Evolutionary conservation across 2,888 invertebrate genomes (phyloP), one percentile per base, ranked within the genome.

Genomic region (Hydroisotoma schaefferi): DNA sequence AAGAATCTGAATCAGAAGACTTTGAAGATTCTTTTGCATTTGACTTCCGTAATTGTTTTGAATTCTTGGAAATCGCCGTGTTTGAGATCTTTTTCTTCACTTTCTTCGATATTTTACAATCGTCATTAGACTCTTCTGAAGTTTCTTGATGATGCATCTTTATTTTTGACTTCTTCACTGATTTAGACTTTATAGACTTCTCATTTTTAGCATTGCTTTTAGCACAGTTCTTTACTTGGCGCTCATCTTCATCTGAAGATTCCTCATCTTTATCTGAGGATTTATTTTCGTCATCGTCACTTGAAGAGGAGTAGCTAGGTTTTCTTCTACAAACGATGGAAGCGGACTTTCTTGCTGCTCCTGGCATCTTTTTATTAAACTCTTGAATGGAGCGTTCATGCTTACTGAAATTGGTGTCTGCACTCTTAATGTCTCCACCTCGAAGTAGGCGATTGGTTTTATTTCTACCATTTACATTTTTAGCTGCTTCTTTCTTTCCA

Each of bases 321-420:
- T 57, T 60, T 44, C 63, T 56, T 27, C 68, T 44, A 10, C 68
- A 63, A 43, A 61, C 56, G 2, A 70, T 57, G 27, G 67, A 59
- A 6, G 72, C 72, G 2, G 71, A 69, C 57, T 72, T 72, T 53
- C 72, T 55, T 12, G 69, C 72, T 26, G 72, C 72, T 8, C 71
- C 71, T 23, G 64, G 65, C n/a, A 59, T 57, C 46, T 52, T 38
- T n/a, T 43, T 47, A 33, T 59, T 54, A 1, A n/a, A n/a, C n/a
- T n/a, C n/a, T n/a, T n/a, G n/a, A n/a, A n/a, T n/a, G 38, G 47
- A 12, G 49, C 33, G 12, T n/a, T n/a, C n/a, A n/a, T n/a, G n/a
- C n/a, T n/a, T n/a, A n/a, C n/a, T n/a, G n/a, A n/a, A n/a, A n/a
- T n/a, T n/a, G n/a, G n/a, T n/a, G n/a, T n/a, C n/a, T n/a, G n/a